Conservation (phyloP, 2,113 vertebrate species). For the Equus przewalskii region DNA sequence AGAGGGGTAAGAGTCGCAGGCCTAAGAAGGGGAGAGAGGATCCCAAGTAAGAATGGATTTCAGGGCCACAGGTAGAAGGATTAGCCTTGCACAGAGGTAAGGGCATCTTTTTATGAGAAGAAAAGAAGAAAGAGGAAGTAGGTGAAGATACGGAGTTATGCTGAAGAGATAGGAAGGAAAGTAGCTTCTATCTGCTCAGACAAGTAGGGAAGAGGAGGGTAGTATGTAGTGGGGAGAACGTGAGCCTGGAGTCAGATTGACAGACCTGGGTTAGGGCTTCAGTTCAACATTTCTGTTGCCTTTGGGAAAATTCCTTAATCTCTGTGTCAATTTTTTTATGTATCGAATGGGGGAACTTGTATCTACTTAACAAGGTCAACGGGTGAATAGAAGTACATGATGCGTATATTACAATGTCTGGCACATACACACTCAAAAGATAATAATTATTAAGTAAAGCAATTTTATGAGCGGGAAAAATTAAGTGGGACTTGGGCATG, state of each 20-base stretch:
- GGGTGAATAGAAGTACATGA: background rate
- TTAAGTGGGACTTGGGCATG: background rate
- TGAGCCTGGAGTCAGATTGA: background rate
- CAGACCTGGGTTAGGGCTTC: background rate
- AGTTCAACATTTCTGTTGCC: background rate
- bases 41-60: background rate
- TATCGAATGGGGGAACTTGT: background rate
- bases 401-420: background rate
- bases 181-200: background rate
- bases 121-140: background rate
- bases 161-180: background rate
- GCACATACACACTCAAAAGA: background rate
- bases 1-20: background rate
- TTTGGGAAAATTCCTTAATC: background rate
- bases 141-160: background rate
- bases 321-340: background rate
- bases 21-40: background rate
- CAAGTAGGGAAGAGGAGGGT: background rate
- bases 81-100: background rate
- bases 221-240: background rate
- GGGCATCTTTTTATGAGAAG: background rate
- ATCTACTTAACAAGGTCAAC: background rate
- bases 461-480: constrained; percentile 1
- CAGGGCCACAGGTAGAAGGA: background rate
- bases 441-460: background rate